Percentiles rank a stretch among this genome's conserved stretches.
Conservation (phyloP, 1,140 invertebrate species). For the Mercenaria mercenaria region DNA sequence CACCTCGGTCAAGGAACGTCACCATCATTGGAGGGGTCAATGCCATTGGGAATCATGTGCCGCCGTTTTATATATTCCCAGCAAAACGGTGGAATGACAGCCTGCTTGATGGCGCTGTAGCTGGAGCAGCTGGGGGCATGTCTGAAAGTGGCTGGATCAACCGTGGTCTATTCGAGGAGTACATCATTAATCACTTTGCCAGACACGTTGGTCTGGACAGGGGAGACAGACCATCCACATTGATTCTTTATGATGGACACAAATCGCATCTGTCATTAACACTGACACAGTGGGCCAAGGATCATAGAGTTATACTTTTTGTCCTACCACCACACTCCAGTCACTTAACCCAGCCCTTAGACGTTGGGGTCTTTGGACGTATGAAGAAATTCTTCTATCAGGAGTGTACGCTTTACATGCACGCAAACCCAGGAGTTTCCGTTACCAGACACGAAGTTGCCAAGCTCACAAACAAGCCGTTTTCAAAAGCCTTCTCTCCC, state of each 20-base stretch:
- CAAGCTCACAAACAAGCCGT: no score
- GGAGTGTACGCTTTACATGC: neutral
- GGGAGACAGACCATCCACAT: no score
- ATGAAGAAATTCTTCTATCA: neutral
- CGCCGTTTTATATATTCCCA: neutral
- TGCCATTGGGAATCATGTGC: neutral
- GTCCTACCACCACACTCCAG: no score
- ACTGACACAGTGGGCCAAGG: no score
- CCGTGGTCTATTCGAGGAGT: neutral
- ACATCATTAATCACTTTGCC: neutral
- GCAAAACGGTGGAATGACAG: neutral
- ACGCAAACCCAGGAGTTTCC: neutral
- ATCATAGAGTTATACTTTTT: no score
- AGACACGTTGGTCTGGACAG: neutral
- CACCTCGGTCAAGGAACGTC: no score
- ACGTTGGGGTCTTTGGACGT: neutral
- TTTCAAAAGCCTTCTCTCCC: neutral
- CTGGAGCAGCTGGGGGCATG: constrained; percentile 2
- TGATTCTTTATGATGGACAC: constrained; percentile 18
- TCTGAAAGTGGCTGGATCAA: constrained; percentile 13
- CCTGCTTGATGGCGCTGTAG: neutral
- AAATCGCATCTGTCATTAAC: neutral
- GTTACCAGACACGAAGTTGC: no score
- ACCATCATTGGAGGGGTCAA: neutral
- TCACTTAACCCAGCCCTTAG: neutral